Evolutionary conservation across 35 echinoderm and acorn worm genomes (phyloP).

Genomic region (Lytechinus pictus): DNA sequence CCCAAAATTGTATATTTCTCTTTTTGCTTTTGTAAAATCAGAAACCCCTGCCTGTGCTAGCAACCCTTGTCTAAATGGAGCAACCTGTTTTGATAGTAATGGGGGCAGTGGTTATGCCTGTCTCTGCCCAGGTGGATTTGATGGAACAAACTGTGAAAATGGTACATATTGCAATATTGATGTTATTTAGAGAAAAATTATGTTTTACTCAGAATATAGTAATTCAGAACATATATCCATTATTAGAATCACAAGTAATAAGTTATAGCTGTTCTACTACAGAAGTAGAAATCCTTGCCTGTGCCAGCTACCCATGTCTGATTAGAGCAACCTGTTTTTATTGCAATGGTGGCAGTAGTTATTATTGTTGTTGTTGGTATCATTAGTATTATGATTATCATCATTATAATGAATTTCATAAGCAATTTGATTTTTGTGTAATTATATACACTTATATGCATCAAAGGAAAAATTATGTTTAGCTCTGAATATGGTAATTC

Average conservation of each 20-base stretch:
- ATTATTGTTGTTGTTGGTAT: neutral
- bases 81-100: slow-evolving; percentile 63
- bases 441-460: no score
- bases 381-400: no score
- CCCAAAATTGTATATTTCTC: neutral
- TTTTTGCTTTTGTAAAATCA: neutral
- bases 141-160: slow-evolving; percentile 65
- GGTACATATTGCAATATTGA: neutral
- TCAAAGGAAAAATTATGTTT: no score
- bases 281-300: neutral
- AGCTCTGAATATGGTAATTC: no score
- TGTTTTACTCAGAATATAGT: no score
- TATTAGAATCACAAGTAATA: neutral
- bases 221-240: neutral
- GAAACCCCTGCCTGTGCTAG: slow-evolving; percentile 55
- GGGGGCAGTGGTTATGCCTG: slow-evolving; percentile 56
- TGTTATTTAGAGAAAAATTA: no score
- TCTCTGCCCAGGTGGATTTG: slow-evolving; percentile 61
- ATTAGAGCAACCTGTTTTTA: slow-evolving; percentile 55
- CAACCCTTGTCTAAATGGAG: slow-evolving; percentile 69
- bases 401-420: no score
- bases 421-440: no score
- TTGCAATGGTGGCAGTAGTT: slow-evolving; percentile 25
- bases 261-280: neutral
- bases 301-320: slow-evolving; percentile 37